Evolutionary conservation across 2,797 vertebrate species (phyloP), one percentile per base, ranked within the genome.

Genomic region (Thaleichthys pacificus): DNA sequence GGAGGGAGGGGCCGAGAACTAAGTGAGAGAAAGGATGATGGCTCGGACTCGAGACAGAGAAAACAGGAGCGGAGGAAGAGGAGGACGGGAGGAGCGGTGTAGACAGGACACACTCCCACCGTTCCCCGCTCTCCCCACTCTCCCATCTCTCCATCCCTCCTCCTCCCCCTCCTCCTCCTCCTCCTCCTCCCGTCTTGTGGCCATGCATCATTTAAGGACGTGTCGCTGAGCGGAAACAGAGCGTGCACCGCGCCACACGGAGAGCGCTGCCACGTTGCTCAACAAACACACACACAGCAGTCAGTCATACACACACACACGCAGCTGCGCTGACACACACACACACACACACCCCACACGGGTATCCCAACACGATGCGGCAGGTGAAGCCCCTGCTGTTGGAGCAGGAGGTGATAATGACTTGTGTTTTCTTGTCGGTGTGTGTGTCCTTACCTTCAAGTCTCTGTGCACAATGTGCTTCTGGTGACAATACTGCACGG

Each of bases 401-500:
- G 11, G 58, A 26, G 38, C 38, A 42, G 38, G 38, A 12, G 38
- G 38, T 42, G 38, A 42, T 42, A 42, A 42, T 42, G 38, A 42
- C 38, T 24, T 7, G 32, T 35, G 32, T 5, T 42, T 42, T 42
- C 8, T 42, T 12, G 38, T 42, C 9, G 11, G 38, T 42, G 38
- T 42, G 38, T 0, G 8, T 11, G 38, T 22, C 60, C 24, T 61
- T 68, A 78, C 49, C 72, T 69, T 71, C 22, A 75, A 56, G 51
- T 69, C 77, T 72, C 96, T 91, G 80, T 97, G 96, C 79, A 97
- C 96, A 19, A 97, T 97, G 84, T 91, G 94, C 85, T 96, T 97
- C 84, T 97, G 96, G 86, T 97, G 96, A 84, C 96, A 97, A 89
- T 97, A 97, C 85, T 97, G 95, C 80, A 97, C 96, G 60, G 96